A percentile compares a stretch with the other conserved stretches of the same genome.
phyloP scores from a whole-genome alignment of 2,797 vertebrate species.

The Poecilia gillii region DNA sequence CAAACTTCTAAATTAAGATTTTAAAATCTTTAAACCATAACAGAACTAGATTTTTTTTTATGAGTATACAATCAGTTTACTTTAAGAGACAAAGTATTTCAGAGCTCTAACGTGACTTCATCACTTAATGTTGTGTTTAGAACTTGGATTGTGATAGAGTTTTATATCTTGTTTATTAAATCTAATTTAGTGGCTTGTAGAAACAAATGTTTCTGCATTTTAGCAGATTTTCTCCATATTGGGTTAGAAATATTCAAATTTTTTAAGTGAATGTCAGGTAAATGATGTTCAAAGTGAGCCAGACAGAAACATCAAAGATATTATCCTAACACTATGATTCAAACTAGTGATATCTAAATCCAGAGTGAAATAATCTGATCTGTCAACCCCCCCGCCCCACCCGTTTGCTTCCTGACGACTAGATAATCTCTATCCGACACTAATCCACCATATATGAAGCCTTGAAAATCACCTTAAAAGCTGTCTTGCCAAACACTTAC shows the following conservation, averaged over 20 bases:
- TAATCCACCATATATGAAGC: conserved; percentile 45
- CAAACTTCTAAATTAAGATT: too few relatives aligned
- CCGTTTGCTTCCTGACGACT: conserved; percentile 13
- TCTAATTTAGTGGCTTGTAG: too few relatives aligned
- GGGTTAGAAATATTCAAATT: conserved; percentile 4
- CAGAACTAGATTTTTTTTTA: too few relatives aligned
- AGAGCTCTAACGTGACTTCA: too few relatives aligned
- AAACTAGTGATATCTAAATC: conserved; percentile 22
- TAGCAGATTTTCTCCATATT: not conserved
- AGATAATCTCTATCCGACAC: conserved; percentile 42
- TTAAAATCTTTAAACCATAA: too few relatives aligned
- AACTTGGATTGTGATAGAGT: too few relatives aligned
- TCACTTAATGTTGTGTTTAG: too few relatives aligned
- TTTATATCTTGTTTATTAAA: too few relatives aligned
- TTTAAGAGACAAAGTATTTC: too few relatives aligned
- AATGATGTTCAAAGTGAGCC: not conserved
- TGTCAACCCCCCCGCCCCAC: conserved; percentile 10
- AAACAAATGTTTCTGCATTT: not conserved
- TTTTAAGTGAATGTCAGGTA: not conserved
- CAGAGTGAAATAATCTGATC: conserved; percentile 31
- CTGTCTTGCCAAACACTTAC: conserved; percentile 35
- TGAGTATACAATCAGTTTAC: too few relatives aligned
- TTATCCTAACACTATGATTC: conserved; percentile 14
- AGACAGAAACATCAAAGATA: conserved; percentile 12
- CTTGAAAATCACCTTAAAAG: conserved; percentile 23